Evolutionary conservation across 1,140 invertebrate genomes (phyloP).

Genomic region (Palaemon carinicauda): DNA sequence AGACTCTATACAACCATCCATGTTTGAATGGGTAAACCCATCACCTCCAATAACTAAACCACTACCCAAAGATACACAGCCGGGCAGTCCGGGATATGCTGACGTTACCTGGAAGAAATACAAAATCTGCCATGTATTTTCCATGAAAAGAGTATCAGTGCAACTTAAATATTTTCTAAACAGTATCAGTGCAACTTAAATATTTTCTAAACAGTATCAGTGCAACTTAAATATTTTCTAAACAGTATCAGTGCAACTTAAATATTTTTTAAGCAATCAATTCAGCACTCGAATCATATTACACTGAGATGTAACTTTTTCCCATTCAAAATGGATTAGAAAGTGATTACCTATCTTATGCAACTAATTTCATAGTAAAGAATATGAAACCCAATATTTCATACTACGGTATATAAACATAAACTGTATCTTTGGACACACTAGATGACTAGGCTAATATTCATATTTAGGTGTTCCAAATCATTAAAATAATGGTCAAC

Average conservation of each 20-base stretch:
- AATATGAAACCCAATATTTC: too few species aligned
- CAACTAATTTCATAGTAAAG: too few species aligned
- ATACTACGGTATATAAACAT: too few species aligned
- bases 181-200: neutral
- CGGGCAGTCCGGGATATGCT: constrained; percentile 65
- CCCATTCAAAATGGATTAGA: too few species aligned
- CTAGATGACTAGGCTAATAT: too few species aligned
- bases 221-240: neutral
- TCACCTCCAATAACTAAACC: constrained; percentile 68
- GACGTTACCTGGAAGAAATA: constrained; percentile 64
- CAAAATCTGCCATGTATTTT: neutral
- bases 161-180: neutral
- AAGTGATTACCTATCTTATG: too few species aligned
- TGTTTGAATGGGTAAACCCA: constrained; percentile 67
- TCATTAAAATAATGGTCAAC: too few species aligned
- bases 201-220: neutral
- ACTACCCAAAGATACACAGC: constrained; percentile 65
- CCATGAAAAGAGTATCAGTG: neutral
- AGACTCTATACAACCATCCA: constrained; percentile 69
- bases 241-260: too few species aligned
- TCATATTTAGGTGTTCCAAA: too few species aligned
- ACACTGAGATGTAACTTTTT: too few species aligned
- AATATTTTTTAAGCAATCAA: neutral
- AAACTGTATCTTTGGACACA: too few species aligned
- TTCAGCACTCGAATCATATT: too few species aligned